Percentiles rank a stretch among this genome's conserved stretches.
Evolutionary conservation across 2,888 invertebrate species (phyloP).

Genomic region (Piscicola geometra): DNA sequence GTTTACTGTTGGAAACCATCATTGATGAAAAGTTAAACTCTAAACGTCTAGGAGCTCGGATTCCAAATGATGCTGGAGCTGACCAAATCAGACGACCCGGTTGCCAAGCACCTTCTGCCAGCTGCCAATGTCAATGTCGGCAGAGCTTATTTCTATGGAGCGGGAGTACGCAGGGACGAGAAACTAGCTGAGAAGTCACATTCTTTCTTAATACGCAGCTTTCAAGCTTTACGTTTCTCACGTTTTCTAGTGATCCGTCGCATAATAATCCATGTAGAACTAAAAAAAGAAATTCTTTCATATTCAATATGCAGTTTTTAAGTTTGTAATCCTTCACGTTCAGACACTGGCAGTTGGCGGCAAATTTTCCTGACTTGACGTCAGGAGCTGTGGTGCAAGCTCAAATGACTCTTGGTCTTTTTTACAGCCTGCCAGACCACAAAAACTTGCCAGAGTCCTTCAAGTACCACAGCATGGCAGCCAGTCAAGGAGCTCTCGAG

Average conservation of each 20-base stretch:
- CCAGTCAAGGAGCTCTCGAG: constrained; percentile 55
- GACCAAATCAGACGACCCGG: constrained; percentile 44
- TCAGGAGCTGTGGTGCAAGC: constrained; percentile 51
- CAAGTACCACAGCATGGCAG: constrained; percentile 56
- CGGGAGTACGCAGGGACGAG: constrained; percentile 53
- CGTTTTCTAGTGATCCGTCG: neutral
- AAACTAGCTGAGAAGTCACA: constrained; percentile 52
- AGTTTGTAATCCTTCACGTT: neutral
- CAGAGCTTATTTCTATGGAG: constrained; percentile 55
- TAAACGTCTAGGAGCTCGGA: constrained; percentile 41
- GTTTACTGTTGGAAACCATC: neutral
- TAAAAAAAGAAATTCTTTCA: neutral
- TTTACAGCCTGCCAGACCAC: constrained; percentile 49
- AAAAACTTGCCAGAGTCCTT: constrained; percentile 52
- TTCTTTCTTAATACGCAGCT: too few species aligned
- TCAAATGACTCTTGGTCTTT: constrained; percentile 54
- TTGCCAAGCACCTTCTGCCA: constrained; percentile 48
- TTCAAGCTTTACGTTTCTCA: too few species aligned
- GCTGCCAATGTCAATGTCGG: constrained; percentile 54
- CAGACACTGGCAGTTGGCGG: constrained; percentile 54
- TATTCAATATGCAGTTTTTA: neutral
- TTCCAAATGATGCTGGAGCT: constrained; percentile 50
- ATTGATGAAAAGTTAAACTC: too few species aligned
- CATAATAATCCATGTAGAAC: neutral
- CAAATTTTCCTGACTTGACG: constrained; percentile 54